phyloP scores from a whole-genome alignment of 23 tunicate genomes.

The Trididemnum miniatum region DNA sequence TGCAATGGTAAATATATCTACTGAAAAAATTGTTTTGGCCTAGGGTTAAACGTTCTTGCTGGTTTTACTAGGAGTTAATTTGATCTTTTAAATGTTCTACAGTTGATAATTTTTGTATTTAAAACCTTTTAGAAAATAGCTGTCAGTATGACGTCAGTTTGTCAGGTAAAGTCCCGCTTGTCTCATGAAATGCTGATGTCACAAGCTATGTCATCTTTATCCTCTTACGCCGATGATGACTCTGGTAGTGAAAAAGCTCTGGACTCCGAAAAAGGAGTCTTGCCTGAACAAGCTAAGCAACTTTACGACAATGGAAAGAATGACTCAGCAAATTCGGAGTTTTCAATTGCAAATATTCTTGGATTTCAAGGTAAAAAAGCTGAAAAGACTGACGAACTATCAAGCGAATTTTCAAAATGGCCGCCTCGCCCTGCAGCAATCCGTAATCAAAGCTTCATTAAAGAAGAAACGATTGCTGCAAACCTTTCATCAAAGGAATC shows the following conservation, averaged over 20 bases:
- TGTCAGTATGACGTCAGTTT: constrained; percentile 33
- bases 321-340: constrained; percentile 15
- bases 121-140: no score
- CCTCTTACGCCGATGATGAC: constrained; percentile 7
- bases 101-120: no score
- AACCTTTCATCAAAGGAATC: neutral
- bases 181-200: constrained; percentile 14
- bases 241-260: constrained; percentile 14
- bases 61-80: no score
- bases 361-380: constrained; percentile 19
- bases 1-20: no score
- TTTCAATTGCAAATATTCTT: constrained; percentile 52
- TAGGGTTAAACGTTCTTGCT: no score
- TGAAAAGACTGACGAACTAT: neutral
- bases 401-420: constrained; percentile 19
- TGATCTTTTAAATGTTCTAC: no score
- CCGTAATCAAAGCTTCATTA: neutral
- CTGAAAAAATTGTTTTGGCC: no score
- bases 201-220: neutral
- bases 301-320: neutral
- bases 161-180: neutral
- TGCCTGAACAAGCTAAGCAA: neutral
- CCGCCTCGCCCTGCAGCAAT: neutral
- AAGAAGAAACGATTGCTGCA: neutral
- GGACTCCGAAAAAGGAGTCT: neutral